Evolutionary conservation across 1,140 invertebrate genomes (phyloP).

Genomic region (Heliconius congener): DNA sequence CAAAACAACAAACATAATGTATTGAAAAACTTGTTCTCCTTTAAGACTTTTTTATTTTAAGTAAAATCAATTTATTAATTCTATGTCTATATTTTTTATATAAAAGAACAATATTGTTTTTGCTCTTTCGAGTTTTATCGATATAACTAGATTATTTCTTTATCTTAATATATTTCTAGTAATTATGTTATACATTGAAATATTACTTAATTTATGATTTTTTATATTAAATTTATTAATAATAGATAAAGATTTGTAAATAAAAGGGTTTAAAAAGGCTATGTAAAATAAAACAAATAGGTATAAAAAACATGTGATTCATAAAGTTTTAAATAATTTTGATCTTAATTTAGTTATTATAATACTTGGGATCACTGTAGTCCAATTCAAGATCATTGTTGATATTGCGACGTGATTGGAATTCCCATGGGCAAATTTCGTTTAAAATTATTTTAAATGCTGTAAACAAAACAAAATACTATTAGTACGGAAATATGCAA

Average conservation of each 20-base stretch:
- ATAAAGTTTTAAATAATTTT: not conserved
- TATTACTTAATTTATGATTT: no score
- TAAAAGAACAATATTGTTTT: no score
- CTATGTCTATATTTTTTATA: no score
- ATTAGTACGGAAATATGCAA: not conserved
- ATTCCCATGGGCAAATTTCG: constrained; percentile 58
- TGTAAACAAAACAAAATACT: constrained; percentile 39
- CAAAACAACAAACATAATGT: no score
- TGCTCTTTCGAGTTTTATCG: not conserved
- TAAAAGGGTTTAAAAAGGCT: not conserved
- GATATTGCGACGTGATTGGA: constrained; percentile 41
- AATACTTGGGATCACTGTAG: constrained; percentile 48
- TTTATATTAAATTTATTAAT: no score
- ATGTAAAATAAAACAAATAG: not conserved
- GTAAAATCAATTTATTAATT: no score
- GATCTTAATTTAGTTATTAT: constrained; percentile 31
- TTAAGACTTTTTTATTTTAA: no score
- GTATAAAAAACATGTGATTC: not conserved
- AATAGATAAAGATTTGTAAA: not conserved
- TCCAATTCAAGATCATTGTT: constrained; percentile 37
- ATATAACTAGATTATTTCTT: not conserved
- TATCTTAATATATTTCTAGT: no score
- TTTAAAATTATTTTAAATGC: constrained; percentile 47
- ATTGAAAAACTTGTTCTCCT: no score
- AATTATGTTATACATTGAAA: no score